Percentiles rank a stretch among this genome's conserved stretches.
Conservation (phyloP, 2,113 vertebrate genomes). For the Pterocles orientalis region DNA sequence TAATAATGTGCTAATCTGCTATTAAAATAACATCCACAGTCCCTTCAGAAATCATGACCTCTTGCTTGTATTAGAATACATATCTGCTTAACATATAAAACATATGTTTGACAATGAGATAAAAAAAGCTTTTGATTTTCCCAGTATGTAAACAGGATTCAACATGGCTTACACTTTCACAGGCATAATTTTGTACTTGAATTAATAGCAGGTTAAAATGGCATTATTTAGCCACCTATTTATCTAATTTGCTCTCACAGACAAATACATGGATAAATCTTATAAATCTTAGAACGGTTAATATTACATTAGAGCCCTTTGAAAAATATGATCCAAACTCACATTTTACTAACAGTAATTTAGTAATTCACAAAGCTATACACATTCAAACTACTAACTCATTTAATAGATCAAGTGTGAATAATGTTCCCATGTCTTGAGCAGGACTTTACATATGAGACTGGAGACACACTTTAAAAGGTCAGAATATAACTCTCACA, state of each 20-base stretch:
- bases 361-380: not conserved
- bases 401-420: not conserved
- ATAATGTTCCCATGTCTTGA: not conserved
- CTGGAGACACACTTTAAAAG: not conserved
- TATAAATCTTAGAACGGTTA: not conserved
- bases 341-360: not conserved
- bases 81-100: not conserved
- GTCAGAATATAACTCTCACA: not conserved
- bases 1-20: not conserved
- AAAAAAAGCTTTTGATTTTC: not conserved
- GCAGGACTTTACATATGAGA: not conserved
- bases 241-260: not conserved
- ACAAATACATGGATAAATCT: not conserved
- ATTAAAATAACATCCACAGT: not conserved
- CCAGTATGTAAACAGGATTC: not conserved
- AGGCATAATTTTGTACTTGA: not conserved
- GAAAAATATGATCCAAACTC: not conserved
- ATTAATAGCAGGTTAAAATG: not conserved
- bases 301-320: not conserved
- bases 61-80: not conserved
- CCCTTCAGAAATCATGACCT: not conserved
- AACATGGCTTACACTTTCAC: not conserved
- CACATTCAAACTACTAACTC: not conserved
- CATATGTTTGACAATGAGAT: not conserved
- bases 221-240: not conserved